Conservation (phyloP, 1,140 invertebrate species). For the Diabrotica virgifera region DNA sequence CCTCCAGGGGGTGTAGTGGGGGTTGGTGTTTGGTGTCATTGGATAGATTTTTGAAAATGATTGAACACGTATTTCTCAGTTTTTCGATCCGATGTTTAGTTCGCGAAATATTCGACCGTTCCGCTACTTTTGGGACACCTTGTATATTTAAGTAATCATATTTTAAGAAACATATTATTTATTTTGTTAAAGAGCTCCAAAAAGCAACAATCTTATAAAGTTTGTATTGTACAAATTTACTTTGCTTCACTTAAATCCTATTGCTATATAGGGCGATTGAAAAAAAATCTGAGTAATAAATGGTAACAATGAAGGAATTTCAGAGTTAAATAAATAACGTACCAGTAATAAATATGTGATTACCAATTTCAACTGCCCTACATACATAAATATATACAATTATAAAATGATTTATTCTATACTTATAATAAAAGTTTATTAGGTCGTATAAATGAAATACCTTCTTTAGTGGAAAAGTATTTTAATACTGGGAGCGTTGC, state of each 20-base stretch:
- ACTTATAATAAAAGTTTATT: constrained; percentile 13
- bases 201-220: too few species aligned
- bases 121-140: too few species aligned
- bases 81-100: too few species aligned
- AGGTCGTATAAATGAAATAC: constrained; percentile 22
- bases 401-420: constrained; percentile 23
- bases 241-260: not conserved
- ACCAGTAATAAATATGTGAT: constrained; percentile 19
- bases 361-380: constrained; percentile 21
- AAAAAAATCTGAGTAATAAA: constrained; percentile 15
- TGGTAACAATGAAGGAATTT: constrained; percentile 26
- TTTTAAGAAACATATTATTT: too few species aligned
- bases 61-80: too few species aligned
- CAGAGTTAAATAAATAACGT: constrained; percentile 25
- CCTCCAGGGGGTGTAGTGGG: too few species aligned
- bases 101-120: too few species aligned
- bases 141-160: too few species aligned
- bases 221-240: not conserved
- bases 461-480: constrained; percentile 24
- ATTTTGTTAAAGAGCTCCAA: too few species aligned
- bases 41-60: too few species aligned
- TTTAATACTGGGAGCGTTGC: constrained; percentile 20
- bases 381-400: constrained; percentile 26
- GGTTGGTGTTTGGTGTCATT: too few species aligned
- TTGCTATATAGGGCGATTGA: constrained; percentile 12